Percentiles rank a stretch among this genome's conserved stretches.
phyloP scores from a whole-genome alignment of 2,113 vertebrate genomes.

The Ciconia boyciana region DNA sequence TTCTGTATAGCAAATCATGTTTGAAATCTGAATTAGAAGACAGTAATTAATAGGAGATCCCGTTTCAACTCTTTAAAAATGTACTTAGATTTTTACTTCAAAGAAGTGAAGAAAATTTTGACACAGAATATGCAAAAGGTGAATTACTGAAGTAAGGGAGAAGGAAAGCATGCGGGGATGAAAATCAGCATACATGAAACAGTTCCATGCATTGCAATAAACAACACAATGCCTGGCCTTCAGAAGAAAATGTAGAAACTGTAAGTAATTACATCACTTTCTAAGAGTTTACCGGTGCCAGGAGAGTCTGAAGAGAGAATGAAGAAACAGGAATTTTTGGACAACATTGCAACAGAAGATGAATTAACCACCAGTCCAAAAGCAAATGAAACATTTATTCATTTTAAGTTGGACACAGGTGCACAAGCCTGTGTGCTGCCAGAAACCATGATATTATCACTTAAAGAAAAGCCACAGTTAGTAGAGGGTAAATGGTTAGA shows the following conservation, averaged over 20 bases:
- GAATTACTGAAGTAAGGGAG: neutral
- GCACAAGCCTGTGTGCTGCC: neutral
- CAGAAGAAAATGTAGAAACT: neutral
- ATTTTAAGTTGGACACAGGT: conserved; percentile 2
- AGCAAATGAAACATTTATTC: neutral
- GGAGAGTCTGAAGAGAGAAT: neutral
- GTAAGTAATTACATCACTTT: neutral
- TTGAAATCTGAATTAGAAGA: neutral
- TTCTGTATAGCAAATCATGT: neutral
- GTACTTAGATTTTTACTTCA: neutral
- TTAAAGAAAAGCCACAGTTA: neutral
- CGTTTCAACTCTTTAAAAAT: neutral
- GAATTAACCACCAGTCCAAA: neutral
- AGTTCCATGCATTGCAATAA: neutral
- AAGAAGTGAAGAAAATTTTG: neutral
- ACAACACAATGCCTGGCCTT: neutral
- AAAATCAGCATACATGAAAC: neutral
- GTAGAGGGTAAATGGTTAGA: neutral
- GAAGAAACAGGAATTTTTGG: neutral
- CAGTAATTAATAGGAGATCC: neutral
- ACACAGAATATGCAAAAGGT: neutral
- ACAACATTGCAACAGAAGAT: neutral
- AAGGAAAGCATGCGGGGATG: neutral
- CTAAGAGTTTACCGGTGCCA: neutral
- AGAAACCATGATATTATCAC: neutral